Percentiles rank a stretch among this genome's conserved stretches.
phyloP scores from a whole-genome alignment of 2,888 invertebrate genomes.

The Lymantria dispar region DNA sequence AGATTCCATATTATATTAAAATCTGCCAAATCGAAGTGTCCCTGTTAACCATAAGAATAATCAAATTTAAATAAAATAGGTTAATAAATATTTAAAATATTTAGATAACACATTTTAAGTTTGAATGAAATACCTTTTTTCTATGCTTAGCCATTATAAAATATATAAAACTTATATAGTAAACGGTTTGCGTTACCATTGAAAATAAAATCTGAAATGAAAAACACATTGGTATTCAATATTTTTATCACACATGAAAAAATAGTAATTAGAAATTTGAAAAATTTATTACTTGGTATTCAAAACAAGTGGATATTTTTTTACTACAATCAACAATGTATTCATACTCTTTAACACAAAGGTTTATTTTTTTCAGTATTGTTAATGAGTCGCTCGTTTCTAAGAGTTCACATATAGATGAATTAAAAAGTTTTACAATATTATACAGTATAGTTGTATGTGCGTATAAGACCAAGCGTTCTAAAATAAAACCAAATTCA shows the following conservation, averaged over 20 bases:
- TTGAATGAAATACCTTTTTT: too few relatives aligned
- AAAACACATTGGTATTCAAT: background rate
- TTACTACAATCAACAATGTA: background rate
- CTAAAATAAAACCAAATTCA: background rate
- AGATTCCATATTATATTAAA: background rate
- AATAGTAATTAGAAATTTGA: too few relatives aligned
- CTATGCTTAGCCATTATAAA: too few relatives aligned
- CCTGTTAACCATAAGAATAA: too few relatives aligned
- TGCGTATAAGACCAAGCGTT: background rate
- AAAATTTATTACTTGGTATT: too few relatives aligned
- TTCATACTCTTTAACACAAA: background rate
- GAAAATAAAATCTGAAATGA: background rate
- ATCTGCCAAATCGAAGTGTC: too few relatives aligned
- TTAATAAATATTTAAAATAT: too few relatives aligned
- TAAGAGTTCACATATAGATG: background rate
- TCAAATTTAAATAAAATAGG: too few relatives aligned
- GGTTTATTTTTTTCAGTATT: background rate
- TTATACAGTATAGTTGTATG: background rate
- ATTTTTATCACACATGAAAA: too few relatives aligned
- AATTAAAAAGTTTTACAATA: background rate
- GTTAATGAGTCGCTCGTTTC: background rate
- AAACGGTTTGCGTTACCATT: background rate
- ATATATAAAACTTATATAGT: background rate
- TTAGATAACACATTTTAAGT: too few relatives aligned
- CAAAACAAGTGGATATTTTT: background rate